These are phyloP conservation scores for Drepana falcataria DNA, from an alignment of 2,888 invertebrate genomes.

Conservation along the genomic window DNA sequence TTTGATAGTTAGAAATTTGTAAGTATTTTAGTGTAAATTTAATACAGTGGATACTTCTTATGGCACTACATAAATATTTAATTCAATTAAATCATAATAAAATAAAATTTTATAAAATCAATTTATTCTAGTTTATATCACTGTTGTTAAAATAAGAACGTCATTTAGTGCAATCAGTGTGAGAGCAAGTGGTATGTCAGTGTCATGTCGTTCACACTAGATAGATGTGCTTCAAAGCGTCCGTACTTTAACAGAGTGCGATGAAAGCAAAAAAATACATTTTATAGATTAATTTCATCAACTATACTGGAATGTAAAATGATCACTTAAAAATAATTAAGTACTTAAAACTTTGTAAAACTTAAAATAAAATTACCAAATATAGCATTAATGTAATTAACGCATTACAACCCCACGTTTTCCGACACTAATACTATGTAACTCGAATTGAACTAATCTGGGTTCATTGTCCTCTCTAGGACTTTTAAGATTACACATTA, in stretches of 20 bases:
- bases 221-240: not conserved
- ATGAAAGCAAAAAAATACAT: not conserved
- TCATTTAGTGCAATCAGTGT: not conserved
- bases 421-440: not conserved
- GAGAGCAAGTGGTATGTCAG: too few species aligned
- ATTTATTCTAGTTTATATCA: not conserved
- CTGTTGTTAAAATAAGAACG: not conserved
- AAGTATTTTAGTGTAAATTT: not conserved
- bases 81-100: slow-evolving; percentile 21
- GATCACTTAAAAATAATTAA: slow-evolving; percentile 28
- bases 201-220: too few species aligned
- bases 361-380: slow-evolving; percentile 19
- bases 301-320: slow-evolving; percentile 36
- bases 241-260: not conserved
- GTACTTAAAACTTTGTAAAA: slow-evolving; percentile 22
- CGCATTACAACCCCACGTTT: slow-evolving; percentile 23
- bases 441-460: not conserved
- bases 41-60: slow-evolving; percentile 27
- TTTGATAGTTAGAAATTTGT: slow-evolving; percentile 2
- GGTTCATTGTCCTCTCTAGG: not conserved
- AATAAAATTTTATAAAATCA: slow-evolving; percentile 1
- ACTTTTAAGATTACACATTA: not conserved
- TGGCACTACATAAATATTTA: slow-evolving; percentile 58
- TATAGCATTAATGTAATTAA: slow-evolving; percentile 29
- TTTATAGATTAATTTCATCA: slow-evolving; percentile 10